These are phyloP conservation scores for Anagyrus pseudococci DNA, from an alignment of 2,888 invertebrate species.

Conservation along the genomic window DNA sequence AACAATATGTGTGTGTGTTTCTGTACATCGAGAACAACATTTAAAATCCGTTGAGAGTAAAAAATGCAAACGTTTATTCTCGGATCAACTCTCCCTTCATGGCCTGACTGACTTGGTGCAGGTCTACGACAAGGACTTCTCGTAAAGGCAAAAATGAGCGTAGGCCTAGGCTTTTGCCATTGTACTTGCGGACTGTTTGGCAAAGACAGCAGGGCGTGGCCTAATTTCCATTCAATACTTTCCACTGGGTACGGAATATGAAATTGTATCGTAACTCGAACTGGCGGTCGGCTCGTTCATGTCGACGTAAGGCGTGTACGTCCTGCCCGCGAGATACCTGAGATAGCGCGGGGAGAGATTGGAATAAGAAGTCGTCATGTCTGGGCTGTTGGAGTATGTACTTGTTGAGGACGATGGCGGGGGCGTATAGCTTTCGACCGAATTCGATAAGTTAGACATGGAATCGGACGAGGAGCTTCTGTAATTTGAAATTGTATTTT, in stretches of 20 bases:
- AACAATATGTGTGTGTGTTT: too few relatives aligned
- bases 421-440: slow-evolving; percentile 14
- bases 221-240: slow-evolving; percentile 42
- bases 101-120: too few relatives aligned
- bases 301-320: slow-evolving; percentile 40
- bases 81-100: too few relatives aligned
- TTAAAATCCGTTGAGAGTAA: too few relatives aligned
- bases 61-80: too few relatives aligned
- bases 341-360: slow-evolving; percentile 49
- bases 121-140: too few relatives aligned
- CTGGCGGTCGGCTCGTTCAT: slow-evolving; percentile 36
- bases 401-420: too few relatives aligned
- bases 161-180: too few relatives aligned
- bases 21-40: too few relatives aligned
- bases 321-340: slow-evolving; percentile 44
- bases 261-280: slow-evolving; percentile 57
- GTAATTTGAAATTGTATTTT: slow-evolving; percentile 27
- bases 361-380: slow-evolving; percentile 47
- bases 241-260: slow-evolving; percentile 54
- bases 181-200: too few relatives aligned
- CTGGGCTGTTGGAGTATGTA: slow-evolving; percentile 34
- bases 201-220: too few relatives aligned
- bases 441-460: slow-evolving; percentile 41
- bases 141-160: too few relatives aligned
- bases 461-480: slow-evolving; percentile 22